phyloP scores from a whole-genome alignment of 2,113 vertebrate genomes.

The Rhea americana region DNA sequence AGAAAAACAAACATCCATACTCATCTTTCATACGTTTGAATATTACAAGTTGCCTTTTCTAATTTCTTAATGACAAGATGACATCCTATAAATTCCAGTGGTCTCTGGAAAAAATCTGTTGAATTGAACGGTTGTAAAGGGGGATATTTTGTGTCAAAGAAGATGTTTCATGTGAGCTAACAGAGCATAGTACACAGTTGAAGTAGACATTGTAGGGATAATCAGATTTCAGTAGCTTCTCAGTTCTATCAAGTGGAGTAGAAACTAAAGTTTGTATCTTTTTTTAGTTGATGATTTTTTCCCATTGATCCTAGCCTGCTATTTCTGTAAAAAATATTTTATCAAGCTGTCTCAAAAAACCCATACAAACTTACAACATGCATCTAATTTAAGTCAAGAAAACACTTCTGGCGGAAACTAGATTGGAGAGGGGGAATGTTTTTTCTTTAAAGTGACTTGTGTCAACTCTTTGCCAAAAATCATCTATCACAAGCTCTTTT shows the following conservation, averaged over 20 bases:
- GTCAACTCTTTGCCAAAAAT: background rate
- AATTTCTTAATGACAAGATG: background rate
- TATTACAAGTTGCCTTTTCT: background rate
- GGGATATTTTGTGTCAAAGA: background rate
- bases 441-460: background rate
- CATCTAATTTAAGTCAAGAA: background rate
- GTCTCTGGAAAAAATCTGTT: background rate
- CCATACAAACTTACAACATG: background rate
- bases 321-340: background rate
- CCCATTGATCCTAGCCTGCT: background rate
- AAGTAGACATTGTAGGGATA: background rate
- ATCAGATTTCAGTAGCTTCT: background rate
- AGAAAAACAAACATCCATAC: background rate
- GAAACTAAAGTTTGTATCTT: background rate
- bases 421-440: background rate
- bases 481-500: background rate
- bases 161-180: background rate
- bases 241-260: background rate
- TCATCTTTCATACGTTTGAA: background rate
- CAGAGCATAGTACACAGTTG: background rate
- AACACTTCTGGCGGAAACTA: background rate
- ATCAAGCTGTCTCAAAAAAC: background rate
- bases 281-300: background rate
- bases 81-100: conserved; percentile 20
- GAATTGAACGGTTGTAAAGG: accelerated